These are phyloP conservation scores for Atrichornis clamosus DNA, from an alignment of 2,113 vertebrate species.

Conservation along the genomic window DNA sequence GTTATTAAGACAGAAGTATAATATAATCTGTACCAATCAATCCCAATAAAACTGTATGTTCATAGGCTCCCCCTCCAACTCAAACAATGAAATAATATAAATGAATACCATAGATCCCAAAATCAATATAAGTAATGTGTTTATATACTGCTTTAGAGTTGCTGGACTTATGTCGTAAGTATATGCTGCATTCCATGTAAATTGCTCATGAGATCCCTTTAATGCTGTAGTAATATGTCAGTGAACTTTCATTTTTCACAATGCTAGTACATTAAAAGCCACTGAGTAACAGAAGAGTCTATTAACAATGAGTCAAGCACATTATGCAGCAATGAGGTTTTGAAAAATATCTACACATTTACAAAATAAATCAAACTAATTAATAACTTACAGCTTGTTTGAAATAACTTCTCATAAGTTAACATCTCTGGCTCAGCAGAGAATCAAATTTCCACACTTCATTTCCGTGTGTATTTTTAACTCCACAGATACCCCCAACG, in stretches of 20 bases:
- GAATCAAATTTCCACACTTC: neutral
- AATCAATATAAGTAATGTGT: neutral
- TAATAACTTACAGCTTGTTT: neutral
- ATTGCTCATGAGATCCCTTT: neutral
- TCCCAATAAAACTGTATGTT: neutral
- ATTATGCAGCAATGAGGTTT: neutral
- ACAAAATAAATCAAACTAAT: neutral
- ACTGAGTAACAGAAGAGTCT: neutral
- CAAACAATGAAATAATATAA: neutral
- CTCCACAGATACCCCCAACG: neutral
- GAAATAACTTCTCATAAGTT: neutral
- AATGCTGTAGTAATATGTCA: neutral
- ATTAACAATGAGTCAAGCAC: neutral
- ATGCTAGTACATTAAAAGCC: neutral
- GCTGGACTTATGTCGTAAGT: neutral
- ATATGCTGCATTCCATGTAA: neutral
- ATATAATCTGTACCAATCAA: neutral
- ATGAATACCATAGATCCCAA: neutral
- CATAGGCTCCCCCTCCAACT: neutral
- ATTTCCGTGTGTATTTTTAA: neutral
- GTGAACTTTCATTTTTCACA: neutral
- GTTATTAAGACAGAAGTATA: neutral
- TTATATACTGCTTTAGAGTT: neutral
- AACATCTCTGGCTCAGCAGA: neutral
- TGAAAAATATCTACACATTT: constrained; percentile 32